Base-by-base conservation (phyloP, 2,797 vertebrate species). In the Antennarius maculatus region DNA sequence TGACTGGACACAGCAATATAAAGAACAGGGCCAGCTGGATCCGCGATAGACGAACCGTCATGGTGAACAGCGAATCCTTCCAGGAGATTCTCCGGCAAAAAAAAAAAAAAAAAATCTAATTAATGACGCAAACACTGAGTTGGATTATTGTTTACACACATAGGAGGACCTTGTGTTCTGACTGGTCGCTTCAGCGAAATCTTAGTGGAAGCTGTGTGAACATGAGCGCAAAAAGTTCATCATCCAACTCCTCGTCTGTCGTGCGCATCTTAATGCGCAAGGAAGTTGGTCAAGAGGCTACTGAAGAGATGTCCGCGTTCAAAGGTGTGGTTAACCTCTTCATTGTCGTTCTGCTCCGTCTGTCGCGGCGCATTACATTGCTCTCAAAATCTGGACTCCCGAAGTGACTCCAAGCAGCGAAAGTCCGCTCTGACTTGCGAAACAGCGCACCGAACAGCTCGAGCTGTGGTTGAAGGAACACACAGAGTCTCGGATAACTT, bases 11-110 rank as follows among this genome's bases (percentile, higher is more conserved):
- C 70, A 97, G 94, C 65, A 96, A 84, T 85, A 97, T 95, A 74
- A 97, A 96, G 89, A 97, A 96, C 50, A 97, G 91, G 71, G 95
- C 95, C 72, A 96, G 92, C 52, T 96, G 95, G 61, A 95, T 94
- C 88, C 94, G 92, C 12, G 94, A 94, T 3, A 94, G 91, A 66
- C 95, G 94, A 85, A 92, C 91, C 92, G 94, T 95, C 91, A 92
- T 92, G 83, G 66, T 88, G 76, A 85, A 71, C 68, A 15, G 54
- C 60, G 55, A 66, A 77, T 85, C 86, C 82, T 84, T 23, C 75
- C 47, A 47, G 65, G 80, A 75, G 80, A 66, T 69, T 62, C 66
- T 76, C 68, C 71, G 31, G 47, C 60, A 65, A 74, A 65, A 27
- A 79, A 76, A 67, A 65, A 27, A 79, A 76, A 67, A 80, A 51